Evolutionary conservation across 2,888 invertebrate genomes (phyloP).

Genomic region (Hecatera dysodea): DNA sequence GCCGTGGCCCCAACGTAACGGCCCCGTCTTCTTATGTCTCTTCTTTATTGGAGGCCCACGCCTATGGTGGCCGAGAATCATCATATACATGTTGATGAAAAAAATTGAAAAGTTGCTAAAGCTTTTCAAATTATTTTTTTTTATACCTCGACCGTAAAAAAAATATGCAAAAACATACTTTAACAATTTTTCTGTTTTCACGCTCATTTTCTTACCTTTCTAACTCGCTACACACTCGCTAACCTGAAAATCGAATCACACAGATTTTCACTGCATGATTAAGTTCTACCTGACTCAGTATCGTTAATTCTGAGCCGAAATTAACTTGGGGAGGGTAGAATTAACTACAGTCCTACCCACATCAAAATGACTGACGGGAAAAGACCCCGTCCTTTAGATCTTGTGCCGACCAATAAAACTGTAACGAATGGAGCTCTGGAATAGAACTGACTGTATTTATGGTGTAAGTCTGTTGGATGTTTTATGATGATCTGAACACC

Average conservation of each 20-base stretch:
- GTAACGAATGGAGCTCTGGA: conserved; percentile 27
- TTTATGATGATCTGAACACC: too few relatives aligned
- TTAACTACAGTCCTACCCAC: conserved; percentile 50
- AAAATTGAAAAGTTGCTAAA: too few relatives aligned
- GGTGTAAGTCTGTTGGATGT: neutral
- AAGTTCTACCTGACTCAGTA: conserved; percentile 36
- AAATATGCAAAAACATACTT: neutral
- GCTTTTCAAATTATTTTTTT: too few relatives aligned
- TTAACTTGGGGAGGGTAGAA: conserved; percentile 48
- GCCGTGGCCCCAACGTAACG: too few relatives aligned
- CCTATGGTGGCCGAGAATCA: too few relatives aligned
- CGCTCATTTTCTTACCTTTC: neutral
- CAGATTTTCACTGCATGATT: conserved; percentile 37
- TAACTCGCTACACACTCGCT: neutral
- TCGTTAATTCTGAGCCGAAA: conserved; percentile 43
- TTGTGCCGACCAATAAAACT: conserved; percentile 41
- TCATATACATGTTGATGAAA: too few relatives aligned
- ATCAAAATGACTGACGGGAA: conserved; percentile 58
- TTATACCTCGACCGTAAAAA: neutral
- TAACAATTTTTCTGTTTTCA: neutral
- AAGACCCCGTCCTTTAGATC: conserved; percentile 22
- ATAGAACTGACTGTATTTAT: conserved; percentile 8
- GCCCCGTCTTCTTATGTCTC: too few relatives aligned
- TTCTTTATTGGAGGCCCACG: too few relatives aligned
- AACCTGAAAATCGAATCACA: conserved; percentile 34